phyloP scores from a whole-genome alignment of 2,113 vertebrate genomes.

The Tenebrosternarchus preto region DNA sequence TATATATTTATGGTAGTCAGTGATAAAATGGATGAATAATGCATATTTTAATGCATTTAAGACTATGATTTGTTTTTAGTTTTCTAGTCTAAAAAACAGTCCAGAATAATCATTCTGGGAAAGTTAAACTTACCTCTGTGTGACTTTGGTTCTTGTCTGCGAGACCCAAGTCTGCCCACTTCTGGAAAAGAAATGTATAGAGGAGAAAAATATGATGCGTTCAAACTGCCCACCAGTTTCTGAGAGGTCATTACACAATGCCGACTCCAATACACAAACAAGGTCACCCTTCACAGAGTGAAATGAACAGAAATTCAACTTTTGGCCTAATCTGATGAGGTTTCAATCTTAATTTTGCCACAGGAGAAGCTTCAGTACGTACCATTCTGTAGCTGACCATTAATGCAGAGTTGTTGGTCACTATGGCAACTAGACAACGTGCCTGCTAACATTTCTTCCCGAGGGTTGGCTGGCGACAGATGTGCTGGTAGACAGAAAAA shows the following conservation, averaged over 20 bases:
- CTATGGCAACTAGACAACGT: constrained; percentile 60
- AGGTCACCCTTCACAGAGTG: no score
- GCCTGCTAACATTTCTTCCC: constrained; percentile 61
- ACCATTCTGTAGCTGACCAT: constrained; percentile 63
- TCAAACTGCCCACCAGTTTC: neutral
- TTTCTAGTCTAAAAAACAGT: no score
- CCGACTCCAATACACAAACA: no score
- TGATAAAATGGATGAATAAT: no score
- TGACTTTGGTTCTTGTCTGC: constrained; percentile 55
- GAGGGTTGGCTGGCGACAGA: constrained; percentile 39
- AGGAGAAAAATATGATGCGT: neutral
- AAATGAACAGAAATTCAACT: no score
- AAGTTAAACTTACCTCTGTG: constrained; percentile 60
- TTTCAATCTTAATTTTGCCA: neutral
- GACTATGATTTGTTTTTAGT: no score
- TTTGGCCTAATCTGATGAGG: no score
- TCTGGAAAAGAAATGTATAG: neutral
- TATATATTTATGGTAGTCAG: no score
- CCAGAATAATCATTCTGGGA: no score
- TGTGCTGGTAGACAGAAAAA: constrained; percentile 8
- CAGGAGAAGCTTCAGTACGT: neutral
- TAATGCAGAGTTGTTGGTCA: constrained; percentile 45
- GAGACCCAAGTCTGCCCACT: constrained; percentile 53
- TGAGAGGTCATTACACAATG: no score
- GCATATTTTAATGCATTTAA: no score